A percentile compares a stretch with the other conserved stretches of the same genome.
phyloP scores from a whole-genome alignment of 2,888 invertebrate genomes.

The Stegana nigrithorax region DNA sequence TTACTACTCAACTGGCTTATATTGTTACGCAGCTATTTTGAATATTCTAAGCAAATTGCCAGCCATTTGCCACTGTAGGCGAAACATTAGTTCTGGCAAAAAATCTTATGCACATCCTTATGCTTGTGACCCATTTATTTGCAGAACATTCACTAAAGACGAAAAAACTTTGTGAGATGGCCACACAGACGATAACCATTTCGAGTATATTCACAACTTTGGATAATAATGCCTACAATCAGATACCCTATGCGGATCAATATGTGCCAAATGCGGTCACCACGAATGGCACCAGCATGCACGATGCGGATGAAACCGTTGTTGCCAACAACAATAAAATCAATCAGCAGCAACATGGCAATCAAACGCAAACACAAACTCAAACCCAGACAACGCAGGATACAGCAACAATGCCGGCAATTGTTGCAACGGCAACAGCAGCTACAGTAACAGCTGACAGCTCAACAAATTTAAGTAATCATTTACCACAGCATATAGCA shows the following conservation, averaged over 20 bases:
- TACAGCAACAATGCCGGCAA: slow-evolving; percentile 28
- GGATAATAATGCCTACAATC: slow-evolving; percentile 59
- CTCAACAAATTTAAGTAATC: slow-evolving; percentile 26
- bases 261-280: slow-evolving; percentile 66
- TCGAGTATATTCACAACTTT: slow-evolving; percentile 66
- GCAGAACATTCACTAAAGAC: slow-evolving; percentile 56
- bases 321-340: slow-evolving; percentile 68
- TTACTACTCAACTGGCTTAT: too few relatives aligned
- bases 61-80: too few relatives aligned
- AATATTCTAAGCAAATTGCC: neutral
- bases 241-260: slow-evolving; percentile 68
- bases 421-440: slow-evolving; percentile 29
- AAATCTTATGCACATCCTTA: too few relatives aligned
- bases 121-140: too few relatives aligned
- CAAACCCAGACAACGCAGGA: slow-evolving; percentile 36
- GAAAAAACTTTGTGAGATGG: slow-evolving; percentile 68
- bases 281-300: slow-evolving; percentile 1
- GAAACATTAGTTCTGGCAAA: too few relatives aligned
- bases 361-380: slow-evolving; percentile 31
- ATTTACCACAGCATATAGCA: slow-evolving; percentile 27
- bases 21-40: too few relatives aligned
- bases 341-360: slow-evolving; percentile 61
- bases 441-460: slow-evolving; percentile 17
- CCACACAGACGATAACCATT: slow-evolving; percentile 67
- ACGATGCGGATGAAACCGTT: slow-evolving; percentile 42